Conservation (phyloP, 2,888 invertebrate genomes). For the Rhaphigaster nebulosa region DNA sequence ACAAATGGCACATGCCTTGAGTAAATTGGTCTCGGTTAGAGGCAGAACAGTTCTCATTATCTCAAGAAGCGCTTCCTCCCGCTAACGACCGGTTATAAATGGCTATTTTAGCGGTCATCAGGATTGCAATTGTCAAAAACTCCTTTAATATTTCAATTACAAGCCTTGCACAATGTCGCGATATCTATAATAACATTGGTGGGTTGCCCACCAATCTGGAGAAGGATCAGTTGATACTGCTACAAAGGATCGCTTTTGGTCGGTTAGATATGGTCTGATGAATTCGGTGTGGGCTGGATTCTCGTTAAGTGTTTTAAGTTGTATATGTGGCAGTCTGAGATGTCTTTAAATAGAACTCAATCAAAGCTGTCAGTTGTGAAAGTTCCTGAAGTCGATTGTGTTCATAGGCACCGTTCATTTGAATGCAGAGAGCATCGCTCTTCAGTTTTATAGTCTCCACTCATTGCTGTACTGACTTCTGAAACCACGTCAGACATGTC, state of each 20-base stretch:
- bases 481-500: neutral
- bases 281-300: neutral
- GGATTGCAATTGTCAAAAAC: slow-evolving; percentile 4
- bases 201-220: neutral
- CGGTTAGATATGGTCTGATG: neutral
- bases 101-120: slow-evolving; percentile 8
- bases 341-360: neutral
- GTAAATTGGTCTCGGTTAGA: slow-evolving; percentile 42
- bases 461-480: neutral
- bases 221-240: neutral
- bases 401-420: neutral
- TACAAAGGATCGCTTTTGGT: neutral
- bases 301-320: no score
- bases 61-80: slow-evolving; percentile 11
- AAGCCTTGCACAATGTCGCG: neutral
- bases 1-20: slow-evolving; percentile 29
- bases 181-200: neutral
- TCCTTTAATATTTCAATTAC: neutral
- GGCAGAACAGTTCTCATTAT: slow-evolving; percentile 22
- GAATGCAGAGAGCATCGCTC: neutral
- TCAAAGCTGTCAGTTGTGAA: neutral
- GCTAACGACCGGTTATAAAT: neutral
- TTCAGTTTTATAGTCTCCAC: neutral
- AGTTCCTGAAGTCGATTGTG: neutral
- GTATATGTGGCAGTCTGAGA: neutral